Evolutionary conservation across 2,113 vertebrate genomes (phyloP), one percentile per base, ranked within the genome.

Genomic region (Centropus bengalensis): DNA sequence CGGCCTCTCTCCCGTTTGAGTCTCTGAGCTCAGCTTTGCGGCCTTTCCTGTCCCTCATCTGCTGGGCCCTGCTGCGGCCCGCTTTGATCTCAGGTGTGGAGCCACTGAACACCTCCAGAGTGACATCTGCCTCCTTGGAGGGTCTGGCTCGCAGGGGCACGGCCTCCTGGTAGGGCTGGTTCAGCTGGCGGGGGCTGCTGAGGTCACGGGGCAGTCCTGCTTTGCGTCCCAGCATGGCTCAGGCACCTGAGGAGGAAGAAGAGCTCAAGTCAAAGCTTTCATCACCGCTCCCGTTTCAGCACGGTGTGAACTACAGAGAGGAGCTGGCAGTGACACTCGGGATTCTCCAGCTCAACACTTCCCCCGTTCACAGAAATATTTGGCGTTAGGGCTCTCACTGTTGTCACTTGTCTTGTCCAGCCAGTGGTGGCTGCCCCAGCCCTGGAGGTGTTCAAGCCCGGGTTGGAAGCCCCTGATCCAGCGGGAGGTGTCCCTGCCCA

Each of bases 141-240:
- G 97, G 84, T 60, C 96, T 93, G 42, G 95, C 86, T 36, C 68
- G 51, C 51, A 96, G 97, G 54, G 98, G 94, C 97, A 98, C 97
- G 27, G 98, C 98, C 45, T 98, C 98, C 12, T 80, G 94, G 93
- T 91, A 97, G 60, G 98, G 66, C 79, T 94, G 96, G 91, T 96
- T 95, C 11, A 79, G 88, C 87, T 94, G 97, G 54, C 91, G 96
- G 67, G 95, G 93, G 93, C 97, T 84, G 94, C 84, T 94, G 68
- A 88, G 94, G 67, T 95, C 71, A 40, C 71, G 97, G 44, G 98
- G 97, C 59, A 96, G 94, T 88, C 98, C 97, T 58, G 97, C 84
- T 95, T 93, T 98, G 90, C 96, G 97, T 97, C 98, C 98, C 98
- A 98, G 98, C 99, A 99, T 99, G 98, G 98, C 98, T 98, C 74